Conservation (phyloP, 2,797 vertebrate species). For the Thripadectes ignobilis region DNA sequence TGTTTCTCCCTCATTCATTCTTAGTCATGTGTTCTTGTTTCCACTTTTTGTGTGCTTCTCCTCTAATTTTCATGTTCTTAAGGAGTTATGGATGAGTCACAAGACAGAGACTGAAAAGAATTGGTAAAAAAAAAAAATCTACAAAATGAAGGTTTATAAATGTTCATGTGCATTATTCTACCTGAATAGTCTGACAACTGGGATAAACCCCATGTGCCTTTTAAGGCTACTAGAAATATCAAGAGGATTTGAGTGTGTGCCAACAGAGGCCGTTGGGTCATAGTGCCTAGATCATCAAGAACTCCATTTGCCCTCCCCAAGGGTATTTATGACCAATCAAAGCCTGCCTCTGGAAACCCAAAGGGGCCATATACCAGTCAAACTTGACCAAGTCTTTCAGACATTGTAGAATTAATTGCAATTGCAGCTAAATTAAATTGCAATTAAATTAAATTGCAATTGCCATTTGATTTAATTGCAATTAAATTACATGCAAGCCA, state of each 20-base stretch:
- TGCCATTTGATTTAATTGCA: neutral
- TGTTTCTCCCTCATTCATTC: neutral
- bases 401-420: neutral
- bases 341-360: neutral
- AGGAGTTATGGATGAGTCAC: neutral
- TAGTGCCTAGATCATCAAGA: neutral
- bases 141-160: neutral
- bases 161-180: neutral
- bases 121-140: neutral
- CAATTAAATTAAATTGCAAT: neutral
- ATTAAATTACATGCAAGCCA: neutral
- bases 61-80: neutral
- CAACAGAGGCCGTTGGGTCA: neutral
- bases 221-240: neutral
- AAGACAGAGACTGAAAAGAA: neutral
- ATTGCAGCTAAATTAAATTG: constrained; percentile 11
- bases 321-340: neutral
- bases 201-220: neutral
- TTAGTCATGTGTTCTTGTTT: neutral
- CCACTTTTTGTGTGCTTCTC: neutral
- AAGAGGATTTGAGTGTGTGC: neutral
- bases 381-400: neutral
- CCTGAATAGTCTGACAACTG: neutral
- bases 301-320: neutral
- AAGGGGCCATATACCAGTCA: neutral